Conservation (phyloP, 2,797 vertebrate genomes). For the Holocentrus rufus region DNA sequence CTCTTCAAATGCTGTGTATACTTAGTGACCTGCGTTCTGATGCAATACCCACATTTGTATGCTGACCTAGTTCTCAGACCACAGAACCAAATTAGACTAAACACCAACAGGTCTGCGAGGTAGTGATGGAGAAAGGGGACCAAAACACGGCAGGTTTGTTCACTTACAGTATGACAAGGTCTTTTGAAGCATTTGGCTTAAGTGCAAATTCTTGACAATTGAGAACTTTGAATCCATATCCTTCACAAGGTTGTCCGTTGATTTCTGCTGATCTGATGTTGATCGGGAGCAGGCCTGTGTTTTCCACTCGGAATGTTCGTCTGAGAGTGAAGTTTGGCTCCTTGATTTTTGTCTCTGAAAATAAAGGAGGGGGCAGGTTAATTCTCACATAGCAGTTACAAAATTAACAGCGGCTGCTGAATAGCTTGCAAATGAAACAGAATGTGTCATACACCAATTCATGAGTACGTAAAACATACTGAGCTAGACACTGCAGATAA, state of each 20-base stretch:
- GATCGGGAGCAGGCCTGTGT: constrained; percentile 92
- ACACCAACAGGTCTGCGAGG: not conserved
- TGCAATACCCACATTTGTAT: not conserved
- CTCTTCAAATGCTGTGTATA: constrained; percentile 27
- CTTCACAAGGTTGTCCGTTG: constrained; percentile 93
- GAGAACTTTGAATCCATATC: constrained; percentile 98
- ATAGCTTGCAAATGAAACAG: not conserved
- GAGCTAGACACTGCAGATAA: not conserved
- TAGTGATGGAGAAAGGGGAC: not conserved
- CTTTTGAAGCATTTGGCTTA: constrained; percentile 93
- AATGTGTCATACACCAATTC: not conserved
- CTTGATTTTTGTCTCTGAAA: constrained; percentile 88
- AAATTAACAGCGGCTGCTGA: not conserved
- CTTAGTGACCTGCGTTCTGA: constrained; percentile 14
- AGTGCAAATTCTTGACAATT: constrained; percentile 97
- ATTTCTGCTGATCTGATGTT: constrained; percentile 90
- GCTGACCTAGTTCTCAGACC: constrained; percentile 18
- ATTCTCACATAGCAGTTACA: not conserved
- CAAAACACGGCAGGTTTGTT: not conserved
- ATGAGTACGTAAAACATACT: not conserved
- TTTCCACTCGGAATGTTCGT: constrained; percentile 94
- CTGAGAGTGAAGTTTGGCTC: constrained; percentile 95
- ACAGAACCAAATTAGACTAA: not conserved
- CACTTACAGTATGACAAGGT: constrained; percentile 96
- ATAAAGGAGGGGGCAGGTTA: not conserved